These are phyloP conservation scores for Heterotis niloticus DNA, from an alignment of 2,113 vertebrate species.

Conservation along the genomic window DNA sequence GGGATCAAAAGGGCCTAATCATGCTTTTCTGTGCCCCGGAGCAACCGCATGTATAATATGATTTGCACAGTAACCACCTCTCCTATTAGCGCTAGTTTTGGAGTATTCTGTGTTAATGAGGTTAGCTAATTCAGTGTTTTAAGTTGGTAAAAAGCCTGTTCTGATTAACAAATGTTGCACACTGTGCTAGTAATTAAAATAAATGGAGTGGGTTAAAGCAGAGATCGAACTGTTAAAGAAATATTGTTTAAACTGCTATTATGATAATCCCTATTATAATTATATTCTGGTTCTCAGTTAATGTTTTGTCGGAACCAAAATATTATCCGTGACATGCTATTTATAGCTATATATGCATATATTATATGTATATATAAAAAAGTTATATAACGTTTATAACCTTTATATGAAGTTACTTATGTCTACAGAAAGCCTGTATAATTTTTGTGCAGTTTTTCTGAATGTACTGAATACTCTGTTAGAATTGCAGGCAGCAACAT, in stretches of 20 bases:
- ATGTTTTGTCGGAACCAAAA: constrained; percentile 25
- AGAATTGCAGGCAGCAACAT: too few species aligned
- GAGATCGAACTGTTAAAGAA: constrained; percentile 71
- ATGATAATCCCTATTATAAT: constrained; percentile 71
- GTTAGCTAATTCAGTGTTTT: constrained; percentile 80
- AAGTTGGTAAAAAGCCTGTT: constrained; percentile 71
- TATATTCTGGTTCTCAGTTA: constrained; percentile 31
- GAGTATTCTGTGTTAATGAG: constrained; percentile 76
- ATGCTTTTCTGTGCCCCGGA: constrained; percentile 67
- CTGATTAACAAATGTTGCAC: constrained; percentile 77
- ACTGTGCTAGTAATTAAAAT: constrained; percentile 81
- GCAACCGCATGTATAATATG: constrained; percentile 66
- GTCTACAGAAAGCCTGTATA: too few species aligned
- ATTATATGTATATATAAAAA: too few species aligned
- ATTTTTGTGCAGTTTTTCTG: too few species aligned
- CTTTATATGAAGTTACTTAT: too few species aligned
- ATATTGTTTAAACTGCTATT: constrained; percentile 62
- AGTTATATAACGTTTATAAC: too few species aligned
- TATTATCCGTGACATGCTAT: constrained; percentile 9
- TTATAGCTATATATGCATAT: constrained; percentile 13
- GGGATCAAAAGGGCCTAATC: constrained; percentile 83
- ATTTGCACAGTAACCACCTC: constrained; percentile 75
- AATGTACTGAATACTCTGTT: too few species aligned
- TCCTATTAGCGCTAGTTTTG: constrained; percentile 69
- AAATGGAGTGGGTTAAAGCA: constrained; percentile 71